Conservation (phyloP, 1,140 invertebrate genomes). For the Orchestia grillus region DNA sequence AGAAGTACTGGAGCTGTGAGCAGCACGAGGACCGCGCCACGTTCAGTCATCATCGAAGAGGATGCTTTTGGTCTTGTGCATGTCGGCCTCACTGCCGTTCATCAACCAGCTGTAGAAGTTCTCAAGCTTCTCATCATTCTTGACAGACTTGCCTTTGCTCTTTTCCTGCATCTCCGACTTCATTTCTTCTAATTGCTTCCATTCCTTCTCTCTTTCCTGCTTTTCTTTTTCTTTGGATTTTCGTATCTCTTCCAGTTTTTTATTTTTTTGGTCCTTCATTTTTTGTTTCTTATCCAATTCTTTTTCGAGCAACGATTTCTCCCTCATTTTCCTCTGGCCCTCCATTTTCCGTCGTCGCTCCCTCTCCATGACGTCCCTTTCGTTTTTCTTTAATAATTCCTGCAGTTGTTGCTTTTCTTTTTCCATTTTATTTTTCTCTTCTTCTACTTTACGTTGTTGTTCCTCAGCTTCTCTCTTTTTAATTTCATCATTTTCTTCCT, state of each 20-base stretch:
- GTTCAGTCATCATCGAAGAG: slow-evolving; percentile 38
- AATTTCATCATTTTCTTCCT: neutral
- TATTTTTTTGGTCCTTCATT: neutral
- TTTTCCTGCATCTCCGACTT: neutral
- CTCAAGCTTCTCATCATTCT: neutral
- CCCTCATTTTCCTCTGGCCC: slow-evolving; percentile 2
- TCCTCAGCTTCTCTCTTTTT: neutral
- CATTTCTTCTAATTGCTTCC: slow-evolving; percentile 19
- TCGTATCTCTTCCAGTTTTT: slow-evolving; percentile 22
- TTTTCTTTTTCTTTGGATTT: neutral
- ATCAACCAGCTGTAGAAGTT: slow-evolving; percentile 19
- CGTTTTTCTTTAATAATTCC: neutral
- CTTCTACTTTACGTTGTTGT: neutral
- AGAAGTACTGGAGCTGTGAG: neutral
- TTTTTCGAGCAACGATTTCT: neutral
- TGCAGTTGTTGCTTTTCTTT: neutral
- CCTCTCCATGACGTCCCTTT: slow-evolving; percentile 13
- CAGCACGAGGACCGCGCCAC: neutral
- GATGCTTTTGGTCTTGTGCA: slow-evolving; percentile 2
- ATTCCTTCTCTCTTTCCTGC: slow-evolving; percentile 24
- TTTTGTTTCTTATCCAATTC: slow-evolving; percentile 13
- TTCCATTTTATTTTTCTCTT: neutral
- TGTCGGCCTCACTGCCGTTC: neutral
- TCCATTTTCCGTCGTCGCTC: slow-evolving; percentile 49
- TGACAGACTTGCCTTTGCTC: neutral